These are phyloP conservation scores for Ornithorhynchus anatinus DNA, from an alignment of 2,113 vertebrate species.

Conservation along the genomic window DNA sequence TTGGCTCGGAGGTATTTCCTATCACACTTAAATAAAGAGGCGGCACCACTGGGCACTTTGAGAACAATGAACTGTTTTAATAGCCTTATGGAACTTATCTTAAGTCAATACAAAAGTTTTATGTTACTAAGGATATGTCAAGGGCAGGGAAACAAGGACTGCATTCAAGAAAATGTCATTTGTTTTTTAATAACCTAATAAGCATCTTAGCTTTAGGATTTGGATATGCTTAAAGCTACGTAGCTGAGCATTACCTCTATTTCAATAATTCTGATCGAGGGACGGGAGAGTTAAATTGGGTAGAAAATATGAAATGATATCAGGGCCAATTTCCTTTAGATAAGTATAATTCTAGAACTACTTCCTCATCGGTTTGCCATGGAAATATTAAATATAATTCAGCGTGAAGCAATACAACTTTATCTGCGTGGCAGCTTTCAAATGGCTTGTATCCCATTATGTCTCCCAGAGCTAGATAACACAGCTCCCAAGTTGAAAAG, in stretches of 20 bases:
- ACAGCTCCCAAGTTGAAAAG: slow-evolving; percentile 39
- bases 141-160: slow-evolving; percentile 65
- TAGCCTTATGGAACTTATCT: slow-evolving; percentile 70
- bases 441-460: slow-evolving; percentile 3
- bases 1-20: slow-evolving; percentile 57
- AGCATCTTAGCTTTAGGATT: slow-evolving; percentile 53
- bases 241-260: slow-evolving; percentile 31
- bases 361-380: slow-evolving; percentile 39
- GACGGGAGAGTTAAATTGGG: slow-evolving; percentile 40
- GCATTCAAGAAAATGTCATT: slow-evolving; percentile 56
- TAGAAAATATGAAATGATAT: slow-evolving; percentile 59
- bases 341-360: slow-evolving; percentile 51
- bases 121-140: slow-evolving; percentile 60
- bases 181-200: slow-evolving; percentile 54
- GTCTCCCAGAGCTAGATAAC: slow-evolving; percentile 1
- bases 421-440: slow-evolving; percentile 26
- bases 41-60: slow-evolving; percentile 45
- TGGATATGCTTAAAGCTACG: slow-evolving; percentile 32
- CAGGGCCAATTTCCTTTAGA: slow-evolving; percentile 66
- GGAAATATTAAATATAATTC: background rate
- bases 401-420: background rate
- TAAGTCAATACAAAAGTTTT: slow-evolving; percentile 70
- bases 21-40: slow-evolving; percentile 66
- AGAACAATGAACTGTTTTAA: slow-evolving; percentile 66
- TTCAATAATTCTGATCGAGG: slow-evolving; percentile 1